Conservation (phyloP, 92 coral and sea anemone genomes). For the Siderastrea siderea region DNA sequence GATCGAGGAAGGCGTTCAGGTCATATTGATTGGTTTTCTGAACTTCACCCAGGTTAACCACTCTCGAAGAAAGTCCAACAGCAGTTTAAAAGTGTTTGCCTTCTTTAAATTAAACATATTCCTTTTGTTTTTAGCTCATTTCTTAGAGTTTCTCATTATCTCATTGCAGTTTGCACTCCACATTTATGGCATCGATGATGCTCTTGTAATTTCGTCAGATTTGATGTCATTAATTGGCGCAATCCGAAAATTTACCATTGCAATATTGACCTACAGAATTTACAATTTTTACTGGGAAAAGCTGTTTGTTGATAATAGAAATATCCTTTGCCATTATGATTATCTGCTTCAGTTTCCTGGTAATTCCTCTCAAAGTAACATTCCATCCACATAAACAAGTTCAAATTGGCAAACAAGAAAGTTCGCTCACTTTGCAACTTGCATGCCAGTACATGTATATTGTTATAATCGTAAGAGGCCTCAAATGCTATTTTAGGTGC, state of each 20-base stretch:
- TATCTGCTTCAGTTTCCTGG: neutral
- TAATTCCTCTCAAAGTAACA: neutral
- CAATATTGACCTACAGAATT: conserved; percentile 49
- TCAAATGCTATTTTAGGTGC: too few relatives aligned
- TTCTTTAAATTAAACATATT: conserved; percentile 46
- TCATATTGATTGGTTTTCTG: conserved; percentile 37
- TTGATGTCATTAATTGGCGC: conserved; percentile 22
- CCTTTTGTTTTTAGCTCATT: conserved; percentile 27
- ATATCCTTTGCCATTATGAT: conserved; percentile 60
- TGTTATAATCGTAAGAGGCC: too few relatives aligned
- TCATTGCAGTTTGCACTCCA: conserved; percentile 62
- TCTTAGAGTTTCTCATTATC: conserved; percentile 29
- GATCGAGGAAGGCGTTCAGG: conserved; percentile 1
- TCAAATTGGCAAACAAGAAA: neutral
- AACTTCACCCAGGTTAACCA: conserved; percentile 52
- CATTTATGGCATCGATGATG: conserved; percentile 56
- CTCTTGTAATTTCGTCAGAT: conserved; percentile 21
- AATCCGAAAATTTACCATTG: conserved; percentile 47
- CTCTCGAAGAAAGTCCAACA: neutral
- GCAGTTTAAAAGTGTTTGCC: conserved; percentile 10
- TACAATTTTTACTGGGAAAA: conserved; percentile 60
- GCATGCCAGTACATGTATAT: too few relatives aligned
- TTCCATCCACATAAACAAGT: neutral
- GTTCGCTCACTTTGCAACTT: too few relatives aligned
- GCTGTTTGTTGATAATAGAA: conserved; percentile 61